A percentile compares a stretch with the other conserved stretches of the same genome.
Evolutionary conservation across 2,888 invertebrate genomes (phyloP).

Genomic region (Colostygia pectinataria): DNA sequence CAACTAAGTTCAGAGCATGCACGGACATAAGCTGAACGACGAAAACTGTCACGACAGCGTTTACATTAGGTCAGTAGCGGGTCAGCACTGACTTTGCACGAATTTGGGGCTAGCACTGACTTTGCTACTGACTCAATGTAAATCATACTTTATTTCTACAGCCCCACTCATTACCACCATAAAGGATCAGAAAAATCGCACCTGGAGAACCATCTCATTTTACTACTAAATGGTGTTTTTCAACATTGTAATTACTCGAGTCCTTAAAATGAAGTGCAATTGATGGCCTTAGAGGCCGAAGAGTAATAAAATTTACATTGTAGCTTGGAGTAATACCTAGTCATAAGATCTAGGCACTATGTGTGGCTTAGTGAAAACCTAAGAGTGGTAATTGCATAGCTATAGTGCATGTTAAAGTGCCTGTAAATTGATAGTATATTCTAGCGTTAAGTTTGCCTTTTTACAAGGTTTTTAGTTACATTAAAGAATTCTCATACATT

Average conservation of each 20-base stretch:
- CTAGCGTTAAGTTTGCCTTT: too few species aligned
- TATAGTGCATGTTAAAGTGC: neutral
- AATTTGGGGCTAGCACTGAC: too few species aligned
- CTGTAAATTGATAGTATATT: too few species aligned
- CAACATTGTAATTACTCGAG: slow-evolving; percentile 10
- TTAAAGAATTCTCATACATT: too few species aligned
- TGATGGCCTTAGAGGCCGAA: slow-evolving; percentile 16
- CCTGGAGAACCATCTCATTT: slow-evolving; percentile 5
- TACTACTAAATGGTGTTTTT: slow-evolving; percentile 6
- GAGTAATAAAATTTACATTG: slow-evolving; percentile 25
- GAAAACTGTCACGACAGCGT: too few species aligned
- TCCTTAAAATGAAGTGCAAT: slow-evolving; percentile 21
- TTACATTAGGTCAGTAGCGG: too few species aligned
- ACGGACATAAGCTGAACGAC: too few species aligned
- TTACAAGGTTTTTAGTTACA: too few species aligned
- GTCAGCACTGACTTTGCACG: too few species aligned
- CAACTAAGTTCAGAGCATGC: too few species aligned
- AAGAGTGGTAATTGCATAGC: slow-evolving; percentile 6
- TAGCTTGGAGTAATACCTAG: slow-evolving; percentile 20
- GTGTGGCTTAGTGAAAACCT: slow-evolving; percentile 11
- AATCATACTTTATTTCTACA: neutral
- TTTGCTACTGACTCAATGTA: too few species aligned
- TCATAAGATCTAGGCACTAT: slow-evolving; percentile 18
- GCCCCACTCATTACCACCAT: neutral
- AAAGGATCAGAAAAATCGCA: neutral